These are phyloP conservation scores for Oreonectes daqikongensis DNA, from an alignment of 2,797 vertebrate genomes.

Conservation along the genomic window DNA sequence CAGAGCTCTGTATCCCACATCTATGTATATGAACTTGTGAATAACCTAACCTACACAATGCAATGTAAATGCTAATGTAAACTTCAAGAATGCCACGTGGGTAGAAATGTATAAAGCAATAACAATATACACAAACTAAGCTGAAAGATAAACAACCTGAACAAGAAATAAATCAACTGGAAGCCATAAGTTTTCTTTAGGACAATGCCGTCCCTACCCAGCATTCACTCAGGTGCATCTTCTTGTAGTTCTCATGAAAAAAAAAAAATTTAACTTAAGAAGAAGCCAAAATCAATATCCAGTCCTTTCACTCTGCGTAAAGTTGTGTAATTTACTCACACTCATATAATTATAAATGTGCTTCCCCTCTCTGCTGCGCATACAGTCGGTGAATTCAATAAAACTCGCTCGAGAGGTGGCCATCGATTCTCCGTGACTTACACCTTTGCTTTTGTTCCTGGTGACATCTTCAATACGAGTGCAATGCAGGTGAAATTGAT, in stretches of 20 bases:
- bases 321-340: conserved; percentile 43
- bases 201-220: neutral
- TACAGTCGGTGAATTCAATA: conserved; percentile 34
- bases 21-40: neutral
- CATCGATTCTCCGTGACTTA: conserved; percentile 52
- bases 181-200: neutral
- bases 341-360: conserved; percentile 37
- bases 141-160: neutral
- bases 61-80: conserved; percentile 22
- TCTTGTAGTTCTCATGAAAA: neutral
- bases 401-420: conserved; percentile 34
- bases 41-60: neutral
- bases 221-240: neutral
- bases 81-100: neutral
- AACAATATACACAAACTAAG: conserved; percentile 1
- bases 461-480: conserved; percentile 37
- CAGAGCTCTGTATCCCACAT: conserved; percentile 32
- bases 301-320: conserved; percentile 22
- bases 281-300: conserved; percentile 44
- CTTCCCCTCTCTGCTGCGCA: conserved; percentile 15
- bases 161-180: neutral
- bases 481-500: conserved; percentile 32
- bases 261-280: conserved; percentile 42
- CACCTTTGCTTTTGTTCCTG: conserved; percentile 38
- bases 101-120: neutral